Conservation (phyloP, 2,797 vertebrate species). For the Esox masquinongy region DNA sequence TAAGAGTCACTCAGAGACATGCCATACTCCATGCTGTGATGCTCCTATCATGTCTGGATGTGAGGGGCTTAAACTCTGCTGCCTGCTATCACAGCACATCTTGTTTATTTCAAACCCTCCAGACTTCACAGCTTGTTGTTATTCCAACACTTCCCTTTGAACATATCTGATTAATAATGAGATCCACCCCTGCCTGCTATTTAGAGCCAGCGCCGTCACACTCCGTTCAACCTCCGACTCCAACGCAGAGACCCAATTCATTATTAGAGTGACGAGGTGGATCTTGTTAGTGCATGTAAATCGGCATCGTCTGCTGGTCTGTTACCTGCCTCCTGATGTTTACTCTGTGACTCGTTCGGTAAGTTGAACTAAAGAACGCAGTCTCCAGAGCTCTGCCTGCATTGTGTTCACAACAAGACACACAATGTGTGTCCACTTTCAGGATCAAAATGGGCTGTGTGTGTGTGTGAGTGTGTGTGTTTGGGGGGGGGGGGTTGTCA, state of each 20-base stretch:
- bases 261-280: slow-evolving; percentile 27
- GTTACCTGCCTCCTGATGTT: slow-evolving; percentile 34
- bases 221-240: slow-evolving; percentile 34
- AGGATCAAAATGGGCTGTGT: neutral
- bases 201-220: slow-evolving; percentile 16
- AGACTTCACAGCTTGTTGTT: slow-evolving; percentile 32
- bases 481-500: neutral
- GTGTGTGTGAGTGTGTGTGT: neutral
- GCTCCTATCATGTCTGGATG: neutral
- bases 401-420: slow-evolving; percentile 23
- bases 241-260: slow-evolving; percentile 24
- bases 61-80: slow-evolving; percentile 29
- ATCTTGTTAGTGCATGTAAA: slow-evolving; percentile 18
- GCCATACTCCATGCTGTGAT: slow-evolving; percentile 28
- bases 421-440: neutral
- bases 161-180: slow-evolving; percentile 32
- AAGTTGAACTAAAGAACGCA: slow-evolving; percentile 45
- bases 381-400: slow-evolving; percentile 50
- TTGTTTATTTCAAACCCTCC: slow-evolving; percentile 38
- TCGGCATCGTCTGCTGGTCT: slow-evolving; percentile 25
- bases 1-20: slow-evolving; percentile 22
- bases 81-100: slow-evolving; percentile 16
- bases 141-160: slow-evolving; percentile 32
- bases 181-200: slow-evolving; percentile 33
- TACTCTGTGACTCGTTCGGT: slow-evolving; percentile 33